phyloP scores from a whole-genome alignment of 2,888 invertebrate genomes.

The Criorhina ranunculi region DNA sequence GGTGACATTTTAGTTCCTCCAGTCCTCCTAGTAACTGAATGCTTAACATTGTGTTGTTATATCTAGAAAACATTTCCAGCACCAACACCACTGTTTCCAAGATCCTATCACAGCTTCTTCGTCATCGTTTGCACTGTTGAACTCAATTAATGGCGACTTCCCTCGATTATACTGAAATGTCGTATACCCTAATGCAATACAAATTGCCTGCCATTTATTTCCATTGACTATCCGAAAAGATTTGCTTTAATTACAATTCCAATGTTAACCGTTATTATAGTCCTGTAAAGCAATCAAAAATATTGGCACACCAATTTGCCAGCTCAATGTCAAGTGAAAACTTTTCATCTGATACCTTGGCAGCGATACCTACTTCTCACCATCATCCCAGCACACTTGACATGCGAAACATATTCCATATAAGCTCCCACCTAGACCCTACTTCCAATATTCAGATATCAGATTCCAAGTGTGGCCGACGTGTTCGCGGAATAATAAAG shows the following conservation, averaged over 20 bases:
- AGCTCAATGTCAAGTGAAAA: conserved; percentile 39
- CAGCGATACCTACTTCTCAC: neutral
- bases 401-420: conserved; percentile 33
- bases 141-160: too few relatives aligned
- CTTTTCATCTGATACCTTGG: neutral
- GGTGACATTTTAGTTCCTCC: too few relatives aligned
- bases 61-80: too few relatives aligned
- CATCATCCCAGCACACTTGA: conserved; percentile 11
- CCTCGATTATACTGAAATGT: neutral
- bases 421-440: conserved; percentile 33
- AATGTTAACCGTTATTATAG: neutral
- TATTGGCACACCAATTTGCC: conserved; percentile 60
- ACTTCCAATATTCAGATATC: conserved; percentile 70
- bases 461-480: conserved; percentile 43
- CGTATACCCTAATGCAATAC: neutral
- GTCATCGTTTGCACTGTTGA: too few relatives aligned
- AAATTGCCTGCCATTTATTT: conserved; percentile 3
- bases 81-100: too few relatives aligned
- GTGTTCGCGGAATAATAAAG: conserved; percentile 72
- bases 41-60: too few relatives aligned
- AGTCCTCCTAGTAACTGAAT: too few relatives aligned
- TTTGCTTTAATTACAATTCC: conserved; percentile 26
- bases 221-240: neutral
- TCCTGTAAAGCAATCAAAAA: conserved; percentile 42
- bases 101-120: too few relatives aligned